Conservation (phyloP, 2,113 vertebrate genomes). For the Macquaria ambigua region DNA sequence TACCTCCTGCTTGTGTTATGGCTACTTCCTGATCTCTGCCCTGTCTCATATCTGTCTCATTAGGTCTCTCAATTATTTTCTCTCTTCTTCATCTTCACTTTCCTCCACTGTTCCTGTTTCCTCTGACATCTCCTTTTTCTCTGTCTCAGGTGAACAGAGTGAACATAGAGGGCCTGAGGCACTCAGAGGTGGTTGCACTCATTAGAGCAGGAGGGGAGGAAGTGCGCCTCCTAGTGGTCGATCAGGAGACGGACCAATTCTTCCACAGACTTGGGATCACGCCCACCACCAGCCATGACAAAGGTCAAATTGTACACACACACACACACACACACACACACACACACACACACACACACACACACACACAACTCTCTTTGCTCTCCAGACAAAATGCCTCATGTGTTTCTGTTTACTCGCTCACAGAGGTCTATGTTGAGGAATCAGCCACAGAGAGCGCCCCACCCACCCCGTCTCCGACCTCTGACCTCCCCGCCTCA, state of each 20-base stretch:
- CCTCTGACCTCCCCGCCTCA: conserved; percentile 38
- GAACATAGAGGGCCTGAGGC: conserved; percentile 88
- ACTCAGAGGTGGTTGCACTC: conserved; percentile 91
- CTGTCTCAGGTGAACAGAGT: conserved; percentile 90
- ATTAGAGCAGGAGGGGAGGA: conserved; percentile 87
- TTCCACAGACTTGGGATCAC: conserved; percentile 89
- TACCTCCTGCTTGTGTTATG: conserved; percentile 16
- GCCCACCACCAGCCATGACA: conserved; percentile 86
- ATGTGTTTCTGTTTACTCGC: not conserved
- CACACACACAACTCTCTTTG: not conserved
- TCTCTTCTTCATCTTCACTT: not conserved
- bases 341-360: not conserved
- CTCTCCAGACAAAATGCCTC: not conserved
- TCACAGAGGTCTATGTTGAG: conserved; percentile 84
- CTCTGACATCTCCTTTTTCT: not conserved
- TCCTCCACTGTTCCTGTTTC: not conserved
- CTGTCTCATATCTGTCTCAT: not conserved
- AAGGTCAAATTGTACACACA: conserved; percentile 80
- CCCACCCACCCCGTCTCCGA: conserved; percentile 46
- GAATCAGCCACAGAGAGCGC: conserved; percentile 72
- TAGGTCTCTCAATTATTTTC: not conserved
- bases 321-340: not conserved
- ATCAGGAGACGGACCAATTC: conserved; percentile 89
- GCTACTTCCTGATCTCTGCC: not conserved
- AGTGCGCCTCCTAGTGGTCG: conserved; percentile 91